Percentiles rank a stretch among this genome's conserved stretches.
Conservation (phyloP, 2,797 vertebrate species). For the Intellagama lesueurii region DNA sequence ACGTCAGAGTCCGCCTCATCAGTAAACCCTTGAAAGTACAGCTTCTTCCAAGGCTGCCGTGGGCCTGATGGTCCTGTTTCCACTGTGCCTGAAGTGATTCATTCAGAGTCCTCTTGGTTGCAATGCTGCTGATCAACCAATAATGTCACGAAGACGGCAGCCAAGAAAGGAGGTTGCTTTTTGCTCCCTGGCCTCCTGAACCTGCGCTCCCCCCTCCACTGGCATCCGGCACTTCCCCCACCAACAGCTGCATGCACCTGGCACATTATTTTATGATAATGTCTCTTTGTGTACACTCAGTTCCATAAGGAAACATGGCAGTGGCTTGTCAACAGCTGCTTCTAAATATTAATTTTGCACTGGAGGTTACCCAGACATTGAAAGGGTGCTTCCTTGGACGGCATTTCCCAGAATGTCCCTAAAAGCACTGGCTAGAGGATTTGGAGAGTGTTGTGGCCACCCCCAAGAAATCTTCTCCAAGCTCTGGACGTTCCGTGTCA, state of each 20-base stretch:
- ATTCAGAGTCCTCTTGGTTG: neutral
- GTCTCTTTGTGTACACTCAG: neutral
- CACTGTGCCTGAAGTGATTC: too few relatives aligned
- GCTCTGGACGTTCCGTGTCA: too few relatives aligned
- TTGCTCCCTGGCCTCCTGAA: neutral
- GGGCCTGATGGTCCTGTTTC: neutral
- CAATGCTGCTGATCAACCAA: neutral
- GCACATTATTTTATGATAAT: neutral
- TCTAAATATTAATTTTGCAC: too few relatives aligned
- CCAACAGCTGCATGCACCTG: neutral
- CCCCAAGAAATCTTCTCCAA: too few relatives aligned
- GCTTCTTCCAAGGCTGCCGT: neutral
- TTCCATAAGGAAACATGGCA: neutral
- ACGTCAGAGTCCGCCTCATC: neutral
- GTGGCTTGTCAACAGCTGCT: neutral
- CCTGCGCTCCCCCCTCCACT: too few relatives aligned
- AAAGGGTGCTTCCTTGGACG: too few relatives aligned
- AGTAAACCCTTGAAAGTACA: neutral
- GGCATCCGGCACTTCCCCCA: neutral
- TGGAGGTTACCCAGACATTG: too few relatives aligned
- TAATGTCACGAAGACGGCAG: neutral
- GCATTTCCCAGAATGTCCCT: too few relatives aligned
- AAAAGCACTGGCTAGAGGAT: too few relatives aligned
- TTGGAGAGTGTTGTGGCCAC: too few relatives aligned
- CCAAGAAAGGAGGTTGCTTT: neutral